phyloP scores from a whole-genome alignment of 2,797 vertebrate genomes.

The Mus caroli region DNA sequence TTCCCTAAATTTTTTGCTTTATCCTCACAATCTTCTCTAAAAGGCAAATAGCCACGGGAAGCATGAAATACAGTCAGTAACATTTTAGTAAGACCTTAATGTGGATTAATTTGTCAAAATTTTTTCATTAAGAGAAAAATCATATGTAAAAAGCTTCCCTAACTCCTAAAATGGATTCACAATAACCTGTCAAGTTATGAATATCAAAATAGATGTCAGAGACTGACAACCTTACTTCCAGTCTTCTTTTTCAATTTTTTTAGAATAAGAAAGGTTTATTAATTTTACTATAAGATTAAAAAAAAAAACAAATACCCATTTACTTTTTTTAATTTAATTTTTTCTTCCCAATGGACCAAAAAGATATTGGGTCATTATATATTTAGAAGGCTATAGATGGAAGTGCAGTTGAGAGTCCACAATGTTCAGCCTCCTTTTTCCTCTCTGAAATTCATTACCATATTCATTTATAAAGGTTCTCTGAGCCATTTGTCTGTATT shows the following conservation, averaged over 20 bases:
- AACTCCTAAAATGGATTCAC: constrained; percentile 40
- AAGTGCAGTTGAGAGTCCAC: constrained; percentile 12
- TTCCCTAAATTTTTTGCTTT: constrained; percentile 22
- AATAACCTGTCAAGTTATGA: constrained; percentile 64
- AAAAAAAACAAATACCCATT: neutral
- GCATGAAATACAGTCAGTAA: constrained; percentile 48
- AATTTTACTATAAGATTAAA: neutral
- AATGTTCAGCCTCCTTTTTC: neutral
- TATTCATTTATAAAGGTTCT: constrained; percentile 26
- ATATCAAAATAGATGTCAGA: constrained; percentile 40
- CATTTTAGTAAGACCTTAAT: constrained; percentile 49
- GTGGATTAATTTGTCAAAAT: constrained; percentile 65
- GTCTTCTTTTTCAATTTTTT: neutral
- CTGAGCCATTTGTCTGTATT: constrained; percentile 43
- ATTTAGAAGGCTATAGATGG: neutral
- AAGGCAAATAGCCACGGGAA: constrained; percentile 47
- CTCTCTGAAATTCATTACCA: neutral
- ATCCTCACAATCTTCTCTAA: constrained; percentile 31
- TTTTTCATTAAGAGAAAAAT: constrained; percentile 5
- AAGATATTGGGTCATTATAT: constrained; percentile 22
- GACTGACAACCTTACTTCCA: constrained; percentile 36
- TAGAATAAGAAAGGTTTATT: neutral
- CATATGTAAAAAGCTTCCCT: neutral
- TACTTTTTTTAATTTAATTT: neutral
- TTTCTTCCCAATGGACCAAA: neutral